A percentile compares a stretch with the other conserved stretches of the same genome.
These are phyloP conservation scores for Chloroceryle amazona DNA, from an alignment of 2,797 vertebrate genomes.

Conservation along the genomic window DNA sequence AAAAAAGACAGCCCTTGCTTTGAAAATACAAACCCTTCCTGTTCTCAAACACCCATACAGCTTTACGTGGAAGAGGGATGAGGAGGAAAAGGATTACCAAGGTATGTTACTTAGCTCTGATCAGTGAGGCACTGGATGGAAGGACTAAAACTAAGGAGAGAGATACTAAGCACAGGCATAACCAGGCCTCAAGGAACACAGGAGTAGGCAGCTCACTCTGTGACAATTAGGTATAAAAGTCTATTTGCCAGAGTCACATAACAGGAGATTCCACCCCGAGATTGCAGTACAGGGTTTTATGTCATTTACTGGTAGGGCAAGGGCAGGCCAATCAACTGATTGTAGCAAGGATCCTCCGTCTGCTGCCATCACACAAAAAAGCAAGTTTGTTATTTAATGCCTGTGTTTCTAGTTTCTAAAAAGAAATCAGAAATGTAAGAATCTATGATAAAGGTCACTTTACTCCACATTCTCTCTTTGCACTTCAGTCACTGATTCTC, in stretches of 20 bases:
- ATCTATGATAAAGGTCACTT: neutral
- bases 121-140: neutral
- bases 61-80: neutral
- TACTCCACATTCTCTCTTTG: neutral
- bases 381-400: neutral
- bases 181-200: neutral
- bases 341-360: neutral
- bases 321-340: neutral
- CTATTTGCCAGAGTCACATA: neutral
- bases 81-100: neutral
- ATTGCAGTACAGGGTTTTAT: neutral
- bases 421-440: neutral
- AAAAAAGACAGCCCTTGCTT: neutral
- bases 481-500: neutral
- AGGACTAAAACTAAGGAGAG: neutral
- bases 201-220: neutral
- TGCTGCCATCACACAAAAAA: neutral
- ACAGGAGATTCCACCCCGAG: neutral
- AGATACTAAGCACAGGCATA: neutral
- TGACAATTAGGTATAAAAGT: neutral
- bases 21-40: neutral
- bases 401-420: neutral
- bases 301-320: neutral
- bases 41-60: neutral
- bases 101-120: neutral